These are phyloP conservation scores for Macaria notata DNA, from an alignment of 2,888 invertebrate genomes.

Conservation along the genomic window DNA sequence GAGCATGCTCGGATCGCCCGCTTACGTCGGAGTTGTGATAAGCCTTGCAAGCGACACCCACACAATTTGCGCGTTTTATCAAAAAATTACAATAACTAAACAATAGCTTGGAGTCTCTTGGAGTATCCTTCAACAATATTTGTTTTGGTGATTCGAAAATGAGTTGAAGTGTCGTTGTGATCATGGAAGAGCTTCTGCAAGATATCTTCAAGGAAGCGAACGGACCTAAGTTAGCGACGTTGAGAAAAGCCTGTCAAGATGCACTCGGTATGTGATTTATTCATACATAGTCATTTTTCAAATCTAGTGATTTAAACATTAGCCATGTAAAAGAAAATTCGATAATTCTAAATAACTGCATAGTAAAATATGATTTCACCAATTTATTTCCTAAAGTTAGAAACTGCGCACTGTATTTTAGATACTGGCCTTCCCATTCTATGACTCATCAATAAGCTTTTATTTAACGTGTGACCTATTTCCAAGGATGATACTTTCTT, in stretches of 20 bases:
- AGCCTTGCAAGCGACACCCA: conserved; percentile 58
- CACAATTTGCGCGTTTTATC: conserved; percentile 29
- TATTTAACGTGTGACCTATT: too few relatives aligned
- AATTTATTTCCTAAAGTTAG: too few relatives aligned
- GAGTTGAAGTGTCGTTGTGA: neutral
- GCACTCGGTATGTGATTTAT: conserved; percentile 86
- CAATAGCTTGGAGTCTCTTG: neutral
- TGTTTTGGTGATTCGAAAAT: neutral
- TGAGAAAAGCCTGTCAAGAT: conserved; percentile 93
- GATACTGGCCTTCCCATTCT: neutral
- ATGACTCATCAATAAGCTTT: conserved; percentile 9
- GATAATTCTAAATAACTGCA: too few relatives aligned
- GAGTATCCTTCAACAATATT: neutral
- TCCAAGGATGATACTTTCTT: too few relatives aligned
- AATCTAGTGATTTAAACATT: too few relatives aligned
- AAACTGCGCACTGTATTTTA: too few relatives aligned
- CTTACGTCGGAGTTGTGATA: conserved; percentile 55
- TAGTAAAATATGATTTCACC: too few relatives aligned
- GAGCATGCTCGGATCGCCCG: conserved; percentile 65
- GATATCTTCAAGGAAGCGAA: conserved; percentile 93
- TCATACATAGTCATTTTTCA: neutral
- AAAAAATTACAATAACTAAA: conserved; percentile 1
- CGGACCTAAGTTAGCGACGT: conserved; percentile 87
- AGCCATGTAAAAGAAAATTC: too few relatives aligned
- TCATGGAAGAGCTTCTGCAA: conserved; percentile 93